Percentiles rank a stretch among this genome's conserved stretches.
Evolutionary conservation across 1,140 invertebrate genomes (phyloP).

Genomic region (Babylonia areolata): DNA sequence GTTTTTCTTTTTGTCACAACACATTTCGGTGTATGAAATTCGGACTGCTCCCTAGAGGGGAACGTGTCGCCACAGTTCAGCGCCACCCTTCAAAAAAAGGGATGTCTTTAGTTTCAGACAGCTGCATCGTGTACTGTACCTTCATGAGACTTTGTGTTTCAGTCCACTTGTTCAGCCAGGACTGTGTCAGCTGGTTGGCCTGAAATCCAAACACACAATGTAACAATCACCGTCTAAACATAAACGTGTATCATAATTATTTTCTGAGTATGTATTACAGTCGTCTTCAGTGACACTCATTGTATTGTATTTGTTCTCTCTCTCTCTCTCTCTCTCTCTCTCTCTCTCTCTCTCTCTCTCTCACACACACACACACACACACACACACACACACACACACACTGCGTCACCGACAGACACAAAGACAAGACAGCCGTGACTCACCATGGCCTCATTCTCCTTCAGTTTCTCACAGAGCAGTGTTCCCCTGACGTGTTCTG

Average conservation of each 20-base stretch:
- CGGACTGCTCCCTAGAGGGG: no score
- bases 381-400: constrained; percentile 1
- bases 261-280: no score
- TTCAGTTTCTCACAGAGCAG: constrained; percentile 54
- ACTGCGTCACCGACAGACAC: not conserved
- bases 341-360: constrained; percentile 5
- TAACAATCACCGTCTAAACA: no score
- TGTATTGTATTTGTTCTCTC: not conserved
- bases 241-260: no score
- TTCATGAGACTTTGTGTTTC: constrained; percentile 67
- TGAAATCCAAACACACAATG: not conserved
- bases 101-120: no score
- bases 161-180: constrained; percentile 71
- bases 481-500: constrained; percentile 45
- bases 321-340: constrained; percentile 7
- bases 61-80: no score
- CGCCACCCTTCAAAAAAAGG: no score
- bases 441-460: constrained; percentile 60
- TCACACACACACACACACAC: constrained; percentile 14
- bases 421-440: no score
- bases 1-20: no score
- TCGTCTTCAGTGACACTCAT: no score
- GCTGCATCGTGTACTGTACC: not conserved
- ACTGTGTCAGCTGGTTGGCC: constrained; percentile 60
- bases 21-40: no score